Evolutionary conservation across 2,888 invertebrate species (phyloP).

Genomic region (Drosophila rubida): DNA sequence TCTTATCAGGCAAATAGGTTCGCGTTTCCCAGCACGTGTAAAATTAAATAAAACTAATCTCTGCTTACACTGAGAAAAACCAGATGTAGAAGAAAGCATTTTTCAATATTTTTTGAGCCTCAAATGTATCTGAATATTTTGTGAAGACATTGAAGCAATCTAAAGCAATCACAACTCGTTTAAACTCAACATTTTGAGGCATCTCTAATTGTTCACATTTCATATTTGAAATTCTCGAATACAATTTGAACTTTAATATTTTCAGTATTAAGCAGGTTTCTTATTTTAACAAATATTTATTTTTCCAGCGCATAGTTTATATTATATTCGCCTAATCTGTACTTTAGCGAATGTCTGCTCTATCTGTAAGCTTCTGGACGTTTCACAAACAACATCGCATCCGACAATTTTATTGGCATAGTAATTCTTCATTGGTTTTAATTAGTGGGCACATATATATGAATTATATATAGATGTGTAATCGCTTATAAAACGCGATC

Average conservation of each 20-base stretch:
- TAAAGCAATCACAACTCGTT: too few species aligned
- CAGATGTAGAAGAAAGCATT: too few species aligned
- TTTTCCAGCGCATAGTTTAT: slow-evolving; percentile 6
- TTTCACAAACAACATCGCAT: slow-evolving; percentile 17
- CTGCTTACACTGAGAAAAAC: slow-evolving; percentile 16
- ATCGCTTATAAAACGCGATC: slow-evolving; percentile 59
- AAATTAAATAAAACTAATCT: slow-evolving; percentile 22
- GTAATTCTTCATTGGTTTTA: slow-evolving; percentile 70
- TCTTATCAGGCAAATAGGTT: slow-evolving; percentile 48
- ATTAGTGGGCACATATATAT: slow-evolving; percentile 56
- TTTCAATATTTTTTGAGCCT: too few species aligned
- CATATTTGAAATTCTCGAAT: too few species aligned
- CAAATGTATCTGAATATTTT: too few species aligned
- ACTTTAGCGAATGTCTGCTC: neutral
- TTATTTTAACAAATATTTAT: neutral
- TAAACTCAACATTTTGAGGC: too few species aligned
- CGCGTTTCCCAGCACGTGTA: slow-evolving; percentile 38
- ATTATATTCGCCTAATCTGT: neutral
- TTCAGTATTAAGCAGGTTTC: too few species aligned
- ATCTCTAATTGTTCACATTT: too few species aligned
- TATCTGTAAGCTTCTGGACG: slow-evolving; percentile 4
- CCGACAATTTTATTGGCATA: slow-evolving; percentile 61
- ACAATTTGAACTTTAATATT: too few species aligned
- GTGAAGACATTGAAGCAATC: too few species aligned
- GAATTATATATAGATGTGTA: slow-evolving; percentile 37